A percentile compares a stretch with the other conserved stretches of the same genome.
phyloP scores from a whole-genome alignment of 1,140 invertebrate genomes.

The Pseudobourletiella spinata region DNA sequence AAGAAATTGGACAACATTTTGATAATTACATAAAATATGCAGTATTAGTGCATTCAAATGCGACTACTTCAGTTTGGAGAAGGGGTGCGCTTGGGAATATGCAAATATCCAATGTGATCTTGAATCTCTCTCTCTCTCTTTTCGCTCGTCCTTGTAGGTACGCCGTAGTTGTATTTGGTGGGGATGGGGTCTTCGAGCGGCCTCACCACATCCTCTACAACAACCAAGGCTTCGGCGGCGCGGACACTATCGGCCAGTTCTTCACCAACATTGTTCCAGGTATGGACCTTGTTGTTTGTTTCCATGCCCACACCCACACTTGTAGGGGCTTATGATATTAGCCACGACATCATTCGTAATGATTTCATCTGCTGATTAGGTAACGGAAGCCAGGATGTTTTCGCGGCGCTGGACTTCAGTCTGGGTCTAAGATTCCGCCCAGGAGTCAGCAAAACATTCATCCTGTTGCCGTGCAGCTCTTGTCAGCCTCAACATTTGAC shows the following conservation, averaged over 20 bases:
- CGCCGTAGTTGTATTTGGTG: slow-evolving; percentile 70
- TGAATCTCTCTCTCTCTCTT: too few relatives aligned
- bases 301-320: too few relatives aligned
- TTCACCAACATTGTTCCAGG: not conserved
- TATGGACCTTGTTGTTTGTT: not conserved
- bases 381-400: slow-evolving; percentile 57
- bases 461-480: slow-evolving; percentile 66
- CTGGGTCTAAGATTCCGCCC: slow-evolving; percentile 63
- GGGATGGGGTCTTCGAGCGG: slow-evolving; percentile 56
- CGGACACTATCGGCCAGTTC: not conserved
- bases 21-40: too few relatives aligned
- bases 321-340: too few relatives aligned
- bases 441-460: slow-evolving; percentile 71
- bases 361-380: slow-evolving; percentile 39
- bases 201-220: slow-evolving; percentile 59
- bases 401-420: slow-evolving; percentile 64
- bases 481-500: slow-evolving; percentile 47
- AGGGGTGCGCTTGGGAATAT: too few relatives aligned
- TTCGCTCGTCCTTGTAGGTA: too few relatives aligned
- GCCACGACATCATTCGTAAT: too few relatives aligned
- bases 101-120: too few relatives aligned
- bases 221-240: slow-evolving; percentile 50
- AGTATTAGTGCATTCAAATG: too few relatives aligned
- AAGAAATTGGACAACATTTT: too few relatives aligned
- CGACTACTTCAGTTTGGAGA: too few relatives aligned